Conservation (phyloP, 2,797 vertebrate species). For the Champsocephalus esox region DNA sequence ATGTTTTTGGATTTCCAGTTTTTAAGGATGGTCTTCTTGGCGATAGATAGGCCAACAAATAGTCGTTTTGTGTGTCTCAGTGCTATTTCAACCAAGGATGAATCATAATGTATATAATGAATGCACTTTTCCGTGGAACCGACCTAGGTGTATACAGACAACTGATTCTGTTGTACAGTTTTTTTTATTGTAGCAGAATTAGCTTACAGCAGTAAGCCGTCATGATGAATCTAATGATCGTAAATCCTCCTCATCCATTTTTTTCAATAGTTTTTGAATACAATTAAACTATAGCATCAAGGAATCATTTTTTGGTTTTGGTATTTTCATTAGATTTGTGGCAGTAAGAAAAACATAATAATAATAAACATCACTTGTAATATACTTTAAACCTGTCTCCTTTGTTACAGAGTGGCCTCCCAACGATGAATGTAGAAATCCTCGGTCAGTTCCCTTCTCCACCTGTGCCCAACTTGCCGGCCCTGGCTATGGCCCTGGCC, state of each 20-base stretch:
- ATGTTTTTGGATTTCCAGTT: neutral
- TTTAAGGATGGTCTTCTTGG: neutral
- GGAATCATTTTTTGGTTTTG: neutral
- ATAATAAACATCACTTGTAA: neutral
- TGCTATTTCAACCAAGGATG: neutral
- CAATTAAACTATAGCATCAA: neutral
- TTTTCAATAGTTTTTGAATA: neutral
- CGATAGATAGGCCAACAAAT: no score
- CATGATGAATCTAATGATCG: no score
- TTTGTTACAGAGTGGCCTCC: slow-evolving; percentile 90
- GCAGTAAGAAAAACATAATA: neutral
- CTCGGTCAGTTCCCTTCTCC: slow-evolving; percentile 94
- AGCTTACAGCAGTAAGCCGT: no score
- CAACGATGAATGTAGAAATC: slow-evolving; percentile 92
- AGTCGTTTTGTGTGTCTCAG: neutral
- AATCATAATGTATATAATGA: neutral
- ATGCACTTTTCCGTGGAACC: no score
- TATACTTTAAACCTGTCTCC: neutral
- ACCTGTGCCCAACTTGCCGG: slow-evolving; percentile 92
- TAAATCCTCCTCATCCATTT: neutral
- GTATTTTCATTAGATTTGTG: slow-evolving; percentile 1
- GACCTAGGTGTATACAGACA: no score
- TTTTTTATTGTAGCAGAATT: no score
- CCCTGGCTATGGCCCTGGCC: slow-evolving; percentile 89
- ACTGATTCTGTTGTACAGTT: no score